phyloP scores from a whole-genome alignment of 2,888 invertebrate species.

The Philereme vetulata region DNA sequence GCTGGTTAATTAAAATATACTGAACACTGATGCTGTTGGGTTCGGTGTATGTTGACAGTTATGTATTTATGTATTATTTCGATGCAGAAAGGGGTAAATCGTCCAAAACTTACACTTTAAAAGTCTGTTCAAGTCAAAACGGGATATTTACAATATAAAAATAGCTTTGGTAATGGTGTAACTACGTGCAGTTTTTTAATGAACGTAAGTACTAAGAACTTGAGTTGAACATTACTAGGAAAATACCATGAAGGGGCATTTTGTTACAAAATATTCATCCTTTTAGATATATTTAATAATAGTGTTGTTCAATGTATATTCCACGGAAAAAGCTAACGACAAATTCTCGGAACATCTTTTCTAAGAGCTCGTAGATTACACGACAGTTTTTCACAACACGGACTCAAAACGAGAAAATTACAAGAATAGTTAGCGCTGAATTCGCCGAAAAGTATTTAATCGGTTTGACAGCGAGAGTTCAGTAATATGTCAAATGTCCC shows the following conservation, averaged over 20 bases:
- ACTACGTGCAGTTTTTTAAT: too few species aligned
- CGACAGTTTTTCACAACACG: conserved; percentile 28
- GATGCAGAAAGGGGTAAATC: too few species aligned
- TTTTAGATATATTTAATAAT: too few species aligned
- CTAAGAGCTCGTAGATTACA: not conserved
- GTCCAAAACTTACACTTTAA: too few species aligned
- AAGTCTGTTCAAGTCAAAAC: too few species aligned
- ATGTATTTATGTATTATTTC: too few species aligned
- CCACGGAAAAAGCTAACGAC: conserved; percentile 19
- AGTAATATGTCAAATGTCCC: conserved; percentile 32
- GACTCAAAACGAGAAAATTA: conserved; percentile 11
- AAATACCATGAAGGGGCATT: too few species aligned
- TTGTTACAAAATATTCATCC: not conserved
- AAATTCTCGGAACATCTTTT: conserved; percentile 21
- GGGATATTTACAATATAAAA: too few species aligned
- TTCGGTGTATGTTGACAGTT: not conserved
- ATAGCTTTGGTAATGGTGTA: too few species aligned
- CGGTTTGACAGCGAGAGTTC: conserved; percentile 27
- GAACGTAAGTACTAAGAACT: too few species aligned
- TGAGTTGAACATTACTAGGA: too few species aligned
- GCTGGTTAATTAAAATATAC: conserved; percentile 11
- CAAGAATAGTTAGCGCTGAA: conserved; percentile 20
- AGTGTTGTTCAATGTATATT: not conserved
- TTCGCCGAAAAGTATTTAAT: conserved; percentile 23
- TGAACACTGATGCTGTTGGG: conserved; percentile 2